Base-by-base conservation (phyloP, 2,797 vertebrate species). In the Streptopelia turtur region DNA sequence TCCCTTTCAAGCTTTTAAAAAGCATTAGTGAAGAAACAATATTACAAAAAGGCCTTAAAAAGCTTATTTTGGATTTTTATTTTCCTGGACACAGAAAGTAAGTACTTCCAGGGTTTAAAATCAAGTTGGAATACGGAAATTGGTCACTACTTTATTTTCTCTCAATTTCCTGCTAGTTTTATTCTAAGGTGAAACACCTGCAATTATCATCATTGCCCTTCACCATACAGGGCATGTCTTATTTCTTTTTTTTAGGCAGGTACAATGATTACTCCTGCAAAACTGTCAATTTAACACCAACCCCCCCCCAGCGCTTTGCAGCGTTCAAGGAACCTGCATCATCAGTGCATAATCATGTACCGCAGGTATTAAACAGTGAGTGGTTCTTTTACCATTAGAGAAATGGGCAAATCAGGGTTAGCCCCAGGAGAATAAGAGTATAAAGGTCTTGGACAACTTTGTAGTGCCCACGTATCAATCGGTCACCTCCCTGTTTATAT, bases 401-500 rank as follows among this genome's bases (percentile, higher is more conserved):
- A 53, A 93, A 53, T 21, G 76, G 66, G 27, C 33, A 77, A 79
- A 94, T 90, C 65, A 90, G 88, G 53, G 86, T 84, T 91, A 94
- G 59, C 23, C 85, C 50, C 49, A 35, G 64, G 33, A 82, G 80
- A 88, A 41, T 10, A 13, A 49, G 71, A 78, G 53, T 93, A 87
- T 60, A 89, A 89, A 79, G 90, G 77, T 75, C 64, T 93, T 68
- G 68, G 89, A 45, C 31, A 41, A n/a, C 33, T 72, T 93, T 30
- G 55, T 72, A 43, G 56, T 24, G 12, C 33, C 37, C 2, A 3
- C 0, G 0, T 63, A 30, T n/a, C 80, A 41, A 16, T 79, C 0
- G 2, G 21, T 47, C 0, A 1, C 65, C 55, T 78, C 56, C 72
- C 35, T 41, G 41, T 33, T 53, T 45, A 23, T 43, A 3, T 8